Percentiles rank a stretch among this genome's conserved stretches.
Conservation (phyloP, 2,113 vertebrate genomes). For the Seriola dumerili region DNA sequence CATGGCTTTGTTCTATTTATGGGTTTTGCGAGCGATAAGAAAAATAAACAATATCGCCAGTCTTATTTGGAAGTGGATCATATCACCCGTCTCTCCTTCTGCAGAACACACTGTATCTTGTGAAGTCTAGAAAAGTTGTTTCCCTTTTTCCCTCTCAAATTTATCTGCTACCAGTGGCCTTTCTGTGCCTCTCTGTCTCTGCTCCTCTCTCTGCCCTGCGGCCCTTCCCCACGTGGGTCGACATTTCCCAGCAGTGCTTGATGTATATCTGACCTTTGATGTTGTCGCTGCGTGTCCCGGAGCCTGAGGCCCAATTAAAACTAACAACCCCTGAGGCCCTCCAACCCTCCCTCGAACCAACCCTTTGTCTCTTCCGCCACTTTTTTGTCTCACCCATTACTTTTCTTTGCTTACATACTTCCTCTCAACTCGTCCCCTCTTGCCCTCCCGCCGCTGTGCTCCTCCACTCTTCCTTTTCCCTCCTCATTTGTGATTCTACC, state of each 20-base stretch:
- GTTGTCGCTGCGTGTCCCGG: slow-evolving; percentile 79
- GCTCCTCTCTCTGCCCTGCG: slow-evolving; percentile 37
- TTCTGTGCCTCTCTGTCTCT: slow-evolving; percentile 28
- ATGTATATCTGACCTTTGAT: slow-evolving; percentile 90
- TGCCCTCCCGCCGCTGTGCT: slow-evolving; percentile 1
- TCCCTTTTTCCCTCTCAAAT: slow-evolving; percentile 22
- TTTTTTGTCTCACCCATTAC: slow-evolving; percentile 36
- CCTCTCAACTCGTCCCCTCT: slow-evolving; percentile 20
- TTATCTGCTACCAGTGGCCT: slow-evolving; percentile 27
- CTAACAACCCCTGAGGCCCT: slow-evolving; percentile 74
- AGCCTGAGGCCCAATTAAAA: slow-evolving; percentile 86
- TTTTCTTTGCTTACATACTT: slow-evolving; percentile 39
- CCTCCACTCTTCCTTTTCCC: slow-evolving; percentile 16
- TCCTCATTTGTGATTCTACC: slow-evolving; percentile 38
- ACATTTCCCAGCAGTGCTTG: slow-evolving; percentile 82
- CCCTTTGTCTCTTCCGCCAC: slow-evolving; percentile 26
- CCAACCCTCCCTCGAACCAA: slow-evolving; percentile 42
- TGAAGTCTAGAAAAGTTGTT: slow-evolving; percentile 19
- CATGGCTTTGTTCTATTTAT: not conserved
- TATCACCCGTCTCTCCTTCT: slow-evolving; percentile 1
- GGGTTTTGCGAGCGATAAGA: not conserved
- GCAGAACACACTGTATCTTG: not conserved
- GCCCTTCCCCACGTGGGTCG: slow-evolving; percentile 62
- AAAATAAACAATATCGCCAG: not conserved
- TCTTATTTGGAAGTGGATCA: slow-evolving; percentile 2